Evolutionary conservation across 2,797 vertebrate species (phyloP), one percentile per base, ranked within the genome.

Genomic region (Rhynchonycteris naso): DNA sequence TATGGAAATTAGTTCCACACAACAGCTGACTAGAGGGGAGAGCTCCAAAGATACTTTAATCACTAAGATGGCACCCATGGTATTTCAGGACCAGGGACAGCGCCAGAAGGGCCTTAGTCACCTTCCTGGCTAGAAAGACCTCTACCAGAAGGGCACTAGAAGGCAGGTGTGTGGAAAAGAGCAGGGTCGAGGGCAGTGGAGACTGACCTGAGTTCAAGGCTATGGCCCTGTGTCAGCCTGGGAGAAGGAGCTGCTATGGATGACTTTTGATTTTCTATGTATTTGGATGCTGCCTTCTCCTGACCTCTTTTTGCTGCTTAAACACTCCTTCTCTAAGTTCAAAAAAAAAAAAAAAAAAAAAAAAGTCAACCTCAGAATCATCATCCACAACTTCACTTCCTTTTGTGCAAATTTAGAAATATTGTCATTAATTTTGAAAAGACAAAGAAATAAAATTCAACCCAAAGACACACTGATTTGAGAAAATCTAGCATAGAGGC

Each of bases 1-100:
- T 97, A 95, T 95, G 96, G 95, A 97, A 97, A 97, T 97, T 97
- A 97, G 97, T 97, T 97, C 96, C 86, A 89, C 93, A 96, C 96
- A 97, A 97, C 96, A 95, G 97, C 89, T 94, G 94, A 84, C 95
- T 85, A 63, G 88, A 83, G 91, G 91, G 93, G 91, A 95, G 74
- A 11, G 69, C 38, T 94, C 85, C 90, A 72, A 47, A 93, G 91
- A 58, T 91, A 71, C 52, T 91, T 96, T 68, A 91, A 95, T 95
- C 93, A 90, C 43, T 1, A 11, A 47, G 88, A 88, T 24, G 22
- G 94, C 86, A 92, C 91, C 33, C n/a, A 7, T 47, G 30, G 81
- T 68, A 50, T 94, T 92, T 95, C 94, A 96, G 93, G n/a, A 97
- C 96, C 74, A 3, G 30, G 97, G 97, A 97, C 66, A 96, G 92